A percentile compares a stretch with the other conserved stretches of the same genome.
Conservation (phyloP, 2,888 invertebrate genomes). For the Drosophila lacicola region DNA sequence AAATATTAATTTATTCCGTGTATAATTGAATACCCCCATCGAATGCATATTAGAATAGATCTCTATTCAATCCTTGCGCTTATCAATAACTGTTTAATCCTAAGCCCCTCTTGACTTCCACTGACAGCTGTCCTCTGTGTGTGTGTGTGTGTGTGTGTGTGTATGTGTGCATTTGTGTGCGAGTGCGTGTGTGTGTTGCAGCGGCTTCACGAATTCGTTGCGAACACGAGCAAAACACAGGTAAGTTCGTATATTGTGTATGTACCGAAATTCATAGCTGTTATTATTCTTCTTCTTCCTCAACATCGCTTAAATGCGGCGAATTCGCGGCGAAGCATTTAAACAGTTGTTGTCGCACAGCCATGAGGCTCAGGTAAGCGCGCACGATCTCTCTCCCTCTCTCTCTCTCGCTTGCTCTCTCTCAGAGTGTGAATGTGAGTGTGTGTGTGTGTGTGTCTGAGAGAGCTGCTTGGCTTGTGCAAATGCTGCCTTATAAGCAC, state of each 20-base stretch:
- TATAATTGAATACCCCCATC: not conserved
- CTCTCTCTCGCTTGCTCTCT: conserved; percentile 38
- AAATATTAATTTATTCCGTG: not conserved
- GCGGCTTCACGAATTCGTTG: conserved; percentile 54
- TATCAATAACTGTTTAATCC: conserved; percentile 36
- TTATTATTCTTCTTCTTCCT: conserved; percentile 32
- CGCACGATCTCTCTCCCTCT: conserved; percentile 19
- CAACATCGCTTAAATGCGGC: conserved; percentile 40
- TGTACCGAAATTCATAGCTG: conserved; percentile 56
- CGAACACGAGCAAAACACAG: conserved; percentile 38
- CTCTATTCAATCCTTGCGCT: conserved; percentile 5
- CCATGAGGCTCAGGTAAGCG: conserved; percentile 59
- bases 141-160: not conserved
- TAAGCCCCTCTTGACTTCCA: conserved; percentile 49
- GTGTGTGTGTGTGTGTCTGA: conserved; percentile 23
- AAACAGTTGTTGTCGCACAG: conserved; percentile 46
- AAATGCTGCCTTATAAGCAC: conserved; percentile 75
- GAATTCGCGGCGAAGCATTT: conserved; percentile 59
- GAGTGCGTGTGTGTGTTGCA: conserved; percentile 15
- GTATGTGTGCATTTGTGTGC: not conserved
- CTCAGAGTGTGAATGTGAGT: not conserved
- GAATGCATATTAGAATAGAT: conserved; percentile 12
- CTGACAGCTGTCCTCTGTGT: conserved; percentile 32
- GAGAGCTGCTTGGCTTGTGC: conserved; percentile 42
- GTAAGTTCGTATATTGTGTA: conserved; percentile 41